Conservation (phyloP, 30 jellyfish, hydroid and myxozoan species). For the Catostylus mosaicus region DNA sequence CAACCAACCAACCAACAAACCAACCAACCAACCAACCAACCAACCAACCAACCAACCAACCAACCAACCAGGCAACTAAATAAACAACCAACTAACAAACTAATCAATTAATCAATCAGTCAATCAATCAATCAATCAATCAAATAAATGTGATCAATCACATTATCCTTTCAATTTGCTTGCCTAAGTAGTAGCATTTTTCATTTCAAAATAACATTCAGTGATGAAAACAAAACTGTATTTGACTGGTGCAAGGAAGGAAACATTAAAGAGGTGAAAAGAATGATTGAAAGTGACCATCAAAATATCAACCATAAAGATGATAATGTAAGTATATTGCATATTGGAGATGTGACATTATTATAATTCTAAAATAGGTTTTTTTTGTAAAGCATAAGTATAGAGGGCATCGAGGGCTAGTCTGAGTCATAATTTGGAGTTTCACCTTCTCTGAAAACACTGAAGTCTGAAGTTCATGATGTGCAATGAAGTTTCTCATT, state of each 20-base stretch:
- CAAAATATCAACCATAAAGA: conserved; percentile 43
- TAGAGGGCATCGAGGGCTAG: too few species aligned
- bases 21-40: too few species aligned
- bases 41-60: too few species aligned
- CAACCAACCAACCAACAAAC: too few species aligned
- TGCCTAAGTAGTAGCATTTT: background rate
- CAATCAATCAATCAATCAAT: too few species aligned
- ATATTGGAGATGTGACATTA: background rate
- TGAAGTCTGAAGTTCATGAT: background rate
- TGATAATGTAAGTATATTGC: conserved; percentile 52
- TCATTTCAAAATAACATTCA: background rate
- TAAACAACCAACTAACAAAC: too few species aligned
- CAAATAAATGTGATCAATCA: background rate
- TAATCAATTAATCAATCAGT: too few species aligned
- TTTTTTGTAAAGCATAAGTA: too few species aligned
- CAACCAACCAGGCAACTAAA: too few species aligned
- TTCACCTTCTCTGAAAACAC: background rate
- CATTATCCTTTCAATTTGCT: background rate
- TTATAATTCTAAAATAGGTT: too few species aligned
- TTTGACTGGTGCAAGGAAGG: conserved; percentile 94
- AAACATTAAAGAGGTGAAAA: conserved; percentile 31
- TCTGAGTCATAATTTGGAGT: background rate
- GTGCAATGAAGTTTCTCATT: too few species aligned
- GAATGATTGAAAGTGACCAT: conserved; percentile 3
- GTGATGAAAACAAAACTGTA: conserved; percentile 75